Conservation (phyloP, 2,113 vertebrate species). For the cattle (Bos taurus) region ARS-UCD2.0 NC_037329.1:53012001-53012500, state of each 20-base stretch:
- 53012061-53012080: neutral
- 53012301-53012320: neutral
- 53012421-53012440: neutral
- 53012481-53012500: slow-evolving; percentile 6
- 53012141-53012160: neutral
- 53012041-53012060: neutral
- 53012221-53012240: neutral
- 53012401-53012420: neutral
- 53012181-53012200: neutral
- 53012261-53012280: neutral
- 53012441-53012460: slow-evolving; percentile 1
- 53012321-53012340: rapidly evolving
- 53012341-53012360: too few relatives aligned
- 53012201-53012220: neutral
- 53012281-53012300: neutral
- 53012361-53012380: neutral
- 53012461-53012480: slow-evolving; percentile 24
- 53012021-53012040: neutral
- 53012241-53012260: neutral
- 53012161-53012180: neutral
- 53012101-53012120: neutral
- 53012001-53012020: neutral
- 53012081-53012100: neutral
- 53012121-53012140: neutral
- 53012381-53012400: neutral